A percentile compares a stretch with the other conserved stretches of the same genome.
Conservation (phyloP, 2,113 vertebrate genomes). For the Saccopteryx bilineata region DNA sequence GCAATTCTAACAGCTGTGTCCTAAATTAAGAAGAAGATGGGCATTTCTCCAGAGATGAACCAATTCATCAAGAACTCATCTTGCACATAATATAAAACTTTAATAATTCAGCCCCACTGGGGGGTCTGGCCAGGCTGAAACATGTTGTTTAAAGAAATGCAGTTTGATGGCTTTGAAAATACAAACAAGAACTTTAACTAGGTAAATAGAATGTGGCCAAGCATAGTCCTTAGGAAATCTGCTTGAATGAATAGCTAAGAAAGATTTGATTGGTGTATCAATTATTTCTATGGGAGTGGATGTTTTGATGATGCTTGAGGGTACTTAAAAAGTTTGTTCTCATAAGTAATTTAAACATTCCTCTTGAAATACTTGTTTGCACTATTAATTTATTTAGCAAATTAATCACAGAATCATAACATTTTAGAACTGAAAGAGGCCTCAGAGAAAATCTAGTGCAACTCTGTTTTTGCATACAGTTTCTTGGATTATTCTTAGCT, state of each 20-base stretch:
- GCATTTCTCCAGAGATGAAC: conserved; percentile 77
- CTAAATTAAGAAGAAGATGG: conserved; percentile 79
- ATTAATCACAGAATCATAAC: conserved; percentile 77
- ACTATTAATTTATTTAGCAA: conserved; percentile 80
- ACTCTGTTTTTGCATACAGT: conserved; percentile 18
- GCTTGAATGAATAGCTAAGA: conserved; percentile 68
- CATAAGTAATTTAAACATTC: conserved; percentile 81
- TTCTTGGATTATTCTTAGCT: conserved; percentile 13
- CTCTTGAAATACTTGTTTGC: conserved; percentile 79
- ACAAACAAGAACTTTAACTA: conserved; percentile 73
- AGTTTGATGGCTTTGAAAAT: conserved; percentile 73
- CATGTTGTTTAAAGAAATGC: conserved; percentile 69
- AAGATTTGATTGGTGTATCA: conserved; percentile 77
- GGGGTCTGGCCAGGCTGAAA: conserved; percentile 39
- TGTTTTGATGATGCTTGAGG: conserved; percentile 74
- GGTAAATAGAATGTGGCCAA: conserved; percentile 73
- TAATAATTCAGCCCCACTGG: conserved; percentile 66
- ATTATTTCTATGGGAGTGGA: conserved; percentile 76
- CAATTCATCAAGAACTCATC: conserved; percentile 73
- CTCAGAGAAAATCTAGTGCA: conserved; percentile 62
- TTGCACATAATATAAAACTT: conserved; percentile 72
- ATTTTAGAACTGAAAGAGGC: conserved; percentile 68
- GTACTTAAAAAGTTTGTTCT: conserved; percentile 80
- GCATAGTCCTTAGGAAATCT: conserved; percentile 61
- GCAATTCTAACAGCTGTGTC: conserved; percentile 73